Evolutionary conservation across 2,113 vertebrate species (phyloP).

Genomic region (Varanus salvator): DNA sequence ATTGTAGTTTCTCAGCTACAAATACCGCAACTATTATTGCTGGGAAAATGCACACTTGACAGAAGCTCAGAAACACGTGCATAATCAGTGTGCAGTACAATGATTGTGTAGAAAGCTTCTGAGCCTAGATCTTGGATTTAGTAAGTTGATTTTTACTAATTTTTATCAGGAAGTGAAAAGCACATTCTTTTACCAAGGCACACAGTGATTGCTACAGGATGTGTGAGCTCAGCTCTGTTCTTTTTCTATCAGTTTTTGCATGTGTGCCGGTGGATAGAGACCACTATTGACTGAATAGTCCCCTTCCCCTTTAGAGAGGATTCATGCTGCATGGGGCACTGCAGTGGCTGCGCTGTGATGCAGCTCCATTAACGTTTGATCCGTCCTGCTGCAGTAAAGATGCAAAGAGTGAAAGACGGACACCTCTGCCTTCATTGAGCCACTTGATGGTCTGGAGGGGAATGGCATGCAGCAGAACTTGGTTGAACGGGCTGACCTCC

Average conservation of each 20-base stretch:
- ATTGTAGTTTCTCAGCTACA: neutral
- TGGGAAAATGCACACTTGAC: neutral
- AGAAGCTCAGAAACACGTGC: neutral
- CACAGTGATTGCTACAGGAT: neutral
- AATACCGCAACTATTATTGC: too few relatives aligned
- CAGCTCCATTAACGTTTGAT: neutral
- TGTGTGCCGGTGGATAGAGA: neutral
- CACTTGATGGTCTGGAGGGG: neutral
- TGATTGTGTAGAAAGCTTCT: neutral
- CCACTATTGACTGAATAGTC: too few relatives aligned
- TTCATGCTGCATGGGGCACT: neutral
- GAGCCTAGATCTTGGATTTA: neutral
- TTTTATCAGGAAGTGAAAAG: neutral
- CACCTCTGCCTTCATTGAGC: neutral
- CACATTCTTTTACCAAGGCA: neutral
- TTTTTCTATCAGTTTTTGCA: slow-evolving; percentile 1
- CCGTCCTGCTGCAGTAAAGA: neutral
- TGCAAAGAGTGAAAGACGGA: neutral
- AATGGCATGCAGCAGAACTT: neutral
- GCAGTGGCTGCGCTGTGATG: neutral
- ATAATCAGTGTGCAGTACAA: neutral
- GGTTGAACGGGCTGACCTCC: neutral
- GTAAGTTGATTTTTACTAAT: neutral
- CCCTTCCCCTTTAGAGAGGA: neutral
- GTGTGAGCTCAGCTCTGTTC: neutral